Conservation (phyloP, 2,888 invertebrate species). For the Ariolimax columbianus region DNA sequence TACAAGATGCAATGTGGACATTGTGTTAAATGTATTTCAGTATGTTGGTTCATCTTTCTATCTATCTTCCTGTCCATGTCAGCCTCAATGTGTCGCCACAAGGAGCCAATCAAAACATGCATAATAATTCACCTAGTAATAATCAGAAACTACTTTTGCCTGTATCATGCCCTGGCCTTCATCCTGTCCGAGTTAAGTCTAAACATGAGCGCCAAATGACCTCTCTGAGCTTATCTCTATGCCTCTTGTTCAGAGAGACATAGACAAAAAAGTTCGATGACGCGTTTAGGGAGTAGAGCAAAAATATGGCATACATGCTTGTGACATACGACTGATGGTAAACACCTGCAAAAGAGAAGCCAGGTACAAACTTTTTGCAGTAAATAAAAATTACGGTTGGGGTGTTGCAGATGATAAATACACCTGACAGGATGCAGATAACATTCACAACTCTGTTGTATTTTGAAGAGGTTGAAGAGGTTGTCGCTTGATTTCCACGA, state of each 20-base stretch:
- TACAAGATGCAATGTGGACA: no score
- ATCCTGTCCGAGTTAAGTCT: neutral
- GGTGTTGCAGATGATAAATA: neutral
- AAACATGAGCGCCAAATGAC: neutral
- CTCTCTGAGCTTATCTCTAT: neutral
- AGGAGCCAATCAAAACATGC: no score
- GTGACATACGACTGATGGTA: neutral
- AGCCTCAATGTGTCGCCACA: no score
- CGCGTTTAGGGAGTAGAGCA: neutral
- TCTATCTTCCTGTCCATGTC: no score
- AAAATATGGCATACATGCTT: neutral
- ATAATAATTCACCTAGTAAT: no score
- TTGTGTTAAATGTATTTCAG: no score
- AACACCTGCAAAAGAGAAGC: neutral
- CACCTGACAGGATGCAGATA: neutral
- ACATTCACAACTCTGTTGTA: neutral
- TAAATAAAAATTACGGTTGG: neutral
- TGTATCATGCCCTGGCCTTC: neutral
- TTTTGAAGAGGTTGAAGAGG: neutral
- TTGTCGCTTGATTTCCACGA: neutral
- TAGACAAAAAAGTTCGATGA: conserved; percentile 10
- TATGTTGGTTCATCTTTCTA: no score
- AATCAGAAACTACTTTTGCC: neutral
- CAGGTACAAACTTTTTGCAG: neutral
- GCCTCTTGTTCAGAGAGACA: neutral